Base-by-base conservation (phyloP, 1,140 invertebrate species). In the Colletes latitarsis region DNA sequence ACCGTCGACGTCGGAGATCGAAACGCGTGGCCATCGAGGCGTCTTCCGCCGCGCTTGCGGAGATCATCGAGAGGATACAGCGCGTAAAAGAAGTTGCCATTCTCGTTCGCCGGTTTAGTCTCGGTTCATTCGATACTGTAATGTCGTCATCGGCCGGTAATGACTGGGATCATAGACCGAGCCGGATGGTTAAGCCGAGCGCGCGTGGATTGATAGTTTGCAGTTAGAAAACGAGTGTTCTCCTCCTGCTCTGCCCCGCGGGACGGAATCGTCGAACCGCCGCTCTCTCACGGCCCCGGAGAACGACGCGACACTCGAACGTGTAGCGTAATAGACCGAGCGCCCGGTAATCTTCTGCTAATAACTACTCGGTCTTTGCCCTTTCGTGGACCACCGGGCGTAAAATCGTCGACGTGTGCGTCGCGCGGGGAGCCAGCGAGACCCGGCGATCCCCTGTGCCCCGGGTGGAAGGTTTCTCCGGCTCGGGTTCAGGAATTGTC, bases 71-170 rank as follows among this genome's bases (percentile, higher is more conserved):
- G 4, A 8, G 15, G 14, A 12, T 12, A 12, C 9, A 49, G 14
- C 52, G 41, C 63, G 73, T 76, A 67, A 76, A 76, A 76, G 63
- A 68, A 76, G 64, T 77, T 77, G 64, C 64, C 12, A 39, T 57
- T 68, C 53, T 77, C 74, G 74, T 69, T 68, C 52, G n/a, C 46
- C 63, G 3, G 6, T 76, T 76, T 57, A 76, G 63, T 76, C 64
- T 76, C 63, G 74, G 41, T 68, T 55, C 63, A 76, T 63, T 74
- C 71, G 71, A 63, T 74, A 53, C 71, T 52, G 46, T 46, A 76
- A 67, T 76, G 74, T 68, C 74, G 72, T 52, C 78, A 70, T 69
- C 70, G 70, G n/a, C 17, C n/a, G 53, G 62, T 72, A 77, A 84
- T 84, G 72, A 79, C 64, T 49, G 19, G 74, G 39, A 76, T 68